These are phyloP conservation scores for Hystrix cristata DNA, from an alignment of 2,113 vertebrate species.

Conservation along the genomic window DNA sequence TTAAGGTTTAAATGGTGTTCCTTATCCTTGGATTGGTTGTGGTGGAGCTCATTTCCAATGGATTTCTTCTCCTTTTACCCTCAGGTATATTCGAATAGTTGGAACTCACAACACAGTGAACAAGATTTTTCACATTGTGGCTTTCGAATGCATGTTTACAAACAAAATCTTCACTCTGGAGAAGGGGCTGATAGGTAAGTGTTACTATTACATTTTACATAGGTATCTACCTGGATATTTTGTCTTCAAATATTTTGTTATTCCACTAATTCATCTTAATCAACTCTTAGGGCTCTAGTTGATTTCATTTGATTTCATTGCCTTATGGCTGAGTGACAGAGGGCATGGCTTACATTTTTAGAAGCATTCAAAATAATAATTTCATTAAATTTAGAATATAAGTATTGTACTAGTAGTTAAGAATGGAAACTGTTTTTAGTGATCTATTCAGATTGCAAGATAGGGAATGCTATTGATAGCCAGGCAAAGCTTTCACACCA, in stretches of 20 bases:
- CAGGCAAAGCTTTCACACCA: not conserved
- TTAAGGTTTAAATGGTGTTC: not conserved
- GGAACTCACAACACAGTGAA: constrained; percentile 99
- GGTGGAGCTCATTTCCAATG: constrained; percentile 45
- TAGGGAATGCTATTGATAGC: not conserved
- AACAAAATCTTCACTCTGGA: constrained; percentile 95
- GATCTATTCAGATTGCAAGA: constrained; percentile 35
- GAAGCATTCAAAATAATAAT: constrained; percentile 63
- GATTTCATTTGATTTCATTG: constrained; percentile 54
- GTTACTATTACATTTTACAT: constrained; percentile 39
- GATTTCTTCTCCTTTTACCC: constrained; percentile 60
- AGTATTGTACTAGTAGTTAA: constrained; percentile 32
- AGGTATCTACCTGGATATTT: constrained; percentile 11
- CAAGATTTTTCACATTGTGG: constrained; percentile 99
- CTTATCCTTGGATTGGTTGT: constrained; percentile 26
- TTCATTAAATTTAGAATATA: constrained; percentile 35
- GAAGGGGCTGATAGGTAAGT: constrained; percentile 96
- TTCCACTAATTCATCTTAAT: constrained; percentile 23
- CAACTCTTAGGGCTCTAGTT: constrained; percentile 43
- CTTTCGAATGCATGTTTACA: constrained; percentile 99
- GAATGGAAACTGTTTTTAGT: constrained; percentile 25
- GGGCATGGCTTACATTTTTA: constrained; percentile 37
- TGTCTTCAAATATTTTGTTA: constrained; percentile 60
- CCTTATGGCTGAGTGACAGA: constrained; percentile 39
- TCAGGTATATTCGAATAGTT: constrained; percentile 97